Evolutionary conservation across 2,888 invertebrate genomes (phyloP).

Genomic region (Xestia c-nigrum): DNA sequence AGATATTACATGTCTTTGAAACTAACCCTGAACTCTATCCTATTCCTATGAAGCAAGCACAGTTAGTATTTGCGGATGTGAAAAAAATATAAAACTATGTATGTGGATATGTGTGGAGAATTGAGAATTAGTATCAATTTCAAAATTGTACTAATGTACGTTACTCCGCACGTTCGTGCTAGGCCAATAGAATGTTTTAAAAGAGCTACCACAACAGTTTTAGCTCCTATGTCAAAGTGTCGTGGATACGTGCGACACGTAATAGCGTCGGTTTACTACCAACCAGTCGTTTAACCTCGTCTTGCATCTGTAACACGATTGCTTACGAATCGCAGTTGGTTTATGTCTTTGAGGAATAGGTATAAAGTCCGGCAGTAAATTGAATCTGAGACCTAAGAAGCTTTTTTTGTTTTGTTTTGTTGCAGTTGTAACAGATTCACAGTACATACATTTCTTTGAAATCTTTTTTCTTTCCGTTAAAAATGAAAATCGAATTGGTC

Average conservation of each 20-base stretch:
- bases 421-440: not conserved
- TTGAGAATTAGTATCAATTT: not conserved
- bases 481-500: not conserved
- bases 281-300: slow-evolving; percentile 74
- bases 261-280: slow-evolving; percentile 73
- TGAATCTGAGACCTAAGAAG: slow-evolving; percentile 36
- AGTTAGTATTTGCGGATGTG: not conserved
- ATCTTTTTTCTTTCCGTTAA: not conserved
- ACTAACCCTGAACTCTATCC: no score
- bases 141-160: not conserved
- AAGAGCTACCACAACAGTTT: slow-evolving; percentile 52
- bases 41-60: no score
- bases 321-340: slow-evolving; percentile 67
- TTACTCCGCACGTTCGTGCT: not conserved
- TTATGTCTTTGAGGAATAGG: slow-evolving; percentile 64
- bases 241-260: slow-evolving; percentile 42
- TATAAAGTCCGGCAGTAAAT: slow-evolving; percentile 46
- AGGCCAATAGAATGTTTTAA: slow-evolving; percentile 39
- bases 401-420: slow-evolving; percentile 12
- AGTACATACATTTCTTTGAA: not conserved
- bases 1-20: no score
- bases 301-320: slow-evolving; percentile 67
- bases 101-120: not conserved
- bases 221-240: slow-evolving; percentile 49
- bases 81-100: not conserved